A percentile compares a stretch with the other conserved stretches of the same genome.
phyloP scores from a whole-genome alignment of 2,113 vertebrate species.

The Pachycephala philippinensis region DNA sequence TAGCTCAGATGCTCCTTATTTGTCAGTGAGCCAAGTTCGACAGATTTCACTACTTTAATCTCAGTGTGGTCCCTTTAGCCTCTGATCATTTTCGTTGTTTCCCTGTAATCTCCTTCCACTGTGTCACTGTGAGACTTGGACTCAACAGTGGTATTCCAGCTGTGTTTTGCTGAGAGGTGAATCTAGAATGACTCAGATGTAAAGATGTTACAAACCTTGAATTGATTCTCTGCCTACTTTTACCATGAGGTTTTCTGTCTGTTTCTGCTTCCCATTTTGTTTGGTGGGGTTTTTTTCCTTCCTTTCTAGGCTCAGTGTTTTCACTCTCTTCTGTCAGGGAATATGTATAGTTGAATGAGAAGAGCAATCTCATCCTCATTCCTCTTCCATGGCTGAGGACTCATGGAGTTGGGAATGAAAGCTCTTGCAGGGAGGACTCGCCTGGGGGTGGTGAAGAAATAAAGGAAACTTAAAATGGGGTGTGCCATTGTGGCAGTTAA shows the following conservation, averaged over 20 bases:
- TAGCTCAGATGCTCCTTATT: neutral
- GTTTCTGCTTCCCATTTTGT: neutral
- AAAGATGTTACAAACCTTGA: neutral
- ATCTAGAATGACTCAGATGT: neutral
- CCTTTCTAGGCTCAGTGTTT: neutral
- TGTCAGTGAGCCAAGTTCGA: neutral
- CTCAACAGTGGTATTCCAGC: neutral
- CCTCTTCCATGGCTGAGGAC: neutral
- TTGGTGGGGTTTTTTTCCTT: accelerated
- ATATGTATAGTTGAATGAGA: neutral
- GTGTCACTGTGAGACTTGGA: neutral
- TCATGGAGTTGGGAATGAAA: neutral
- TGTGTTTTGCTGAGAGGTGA: neutral
- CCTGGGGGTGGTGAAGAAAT: neutral
- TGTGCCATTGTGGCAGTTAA: neutral
- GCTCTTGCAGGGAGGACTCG: neutral
- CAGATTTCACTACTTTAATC: neutral
- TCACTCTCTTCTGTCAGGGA: neutral
- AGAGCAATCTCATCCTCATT: neutral
- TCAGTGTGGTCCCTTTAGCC: neutral
- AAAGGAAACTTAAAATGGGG: neutral
- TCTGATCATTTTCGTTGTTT: neutral
- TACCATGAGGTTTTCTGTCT: neutral
- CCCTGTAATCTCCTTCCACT: neutral
- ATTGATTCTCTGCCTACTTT: neutral